Percentiles rank a stretch among this genome's conserved stretches.
Evolutionary conservation across 2,113 vertebrate species (phyloP).

Genomic region (Oreotrochilus melanogaster): DNA sequence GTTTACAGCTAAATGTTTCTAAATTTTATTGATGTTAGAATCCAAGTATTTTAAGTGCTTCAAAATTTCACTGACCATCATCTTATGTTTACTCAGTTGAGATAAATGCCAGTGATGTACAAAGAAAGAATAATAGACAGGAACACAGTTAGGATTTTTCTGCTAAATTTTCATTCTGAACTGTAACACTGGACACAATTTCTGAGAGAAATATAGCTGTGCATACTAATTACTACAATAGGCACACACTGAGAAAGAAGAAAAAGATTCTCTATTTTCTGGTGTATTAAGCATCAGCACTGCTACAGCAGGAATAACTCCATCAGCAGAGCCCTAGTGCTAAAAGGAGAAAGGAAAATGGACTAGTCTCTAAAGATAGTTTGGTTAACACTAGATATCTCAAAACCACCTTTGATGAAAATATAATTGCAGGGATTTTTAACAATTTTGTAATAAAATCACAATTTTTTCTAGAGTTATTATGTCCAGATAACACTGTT

Average conservation of each 20-base stretch:
- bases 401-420: background rate
- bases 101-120: background rate
- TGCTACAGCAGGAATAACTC: background rate
- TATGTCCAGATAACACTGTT: background rate
- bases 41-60: background rate
- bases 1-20: background rate
- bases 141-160: background rate
- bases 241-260: background rate
- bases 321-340: background rate
- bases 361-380: rapidly evolving
- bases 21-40: background rate
- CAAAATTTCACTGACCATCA: background rate
- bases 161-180: background rate
- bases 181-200: background rate
- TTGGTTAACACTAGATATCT: background rate
- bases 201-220: background rate
- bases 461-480: background rate
- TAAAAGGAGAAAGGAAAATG: background rate
- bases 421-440: background rate
- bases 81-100: background rate
- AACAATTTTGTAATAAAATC: background rate
- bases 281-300: rapidly evolving
- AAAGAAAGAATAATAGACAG: background rate
- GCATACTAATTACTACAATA: background rate
- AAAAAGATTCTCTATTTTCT: background rate